Percentiles rank a stretch among this genome's conserved stretches.
These are phyloP conservation scores for Achroia grisella DNA, from an alignment of 1,140 invertebrate species.

Conservation along the genomic window DNA sequence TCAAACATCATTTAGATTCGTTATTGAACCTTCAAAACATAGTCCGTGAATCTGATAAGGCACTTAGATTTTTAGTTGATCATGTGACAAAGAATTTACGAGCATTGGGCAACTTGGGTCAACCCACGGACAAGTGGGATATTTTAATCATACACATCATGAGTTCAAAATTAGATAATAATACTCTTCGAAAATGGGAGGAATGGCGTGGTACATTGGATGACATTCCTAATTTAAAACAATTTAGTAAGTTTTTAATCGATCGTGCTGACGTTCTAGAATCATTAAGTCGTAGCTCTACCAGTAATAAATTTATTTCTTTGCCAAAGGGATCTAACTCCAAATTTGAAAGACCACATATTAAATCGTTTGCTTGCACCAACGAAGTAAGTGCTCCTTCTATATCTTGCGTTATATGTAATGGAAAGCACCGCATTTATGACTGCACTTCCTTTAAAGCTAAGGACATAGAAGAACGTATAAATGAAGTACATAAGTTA, in stretches of 20 bases:
- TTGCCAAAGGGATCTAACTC: no score
- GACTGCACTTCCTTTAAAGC: slow-evolving; percentile 19
- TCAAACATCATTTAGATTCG: slow-evolving; percentile 27
- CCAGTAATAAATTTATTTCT: no score
- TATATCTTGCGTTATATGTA: slow-evolving; percentile 15
- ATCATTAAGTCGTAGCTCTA: no score
- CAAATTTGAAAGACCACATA: no score
- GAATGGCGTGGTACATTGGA: slow-evolving; percentile 14
- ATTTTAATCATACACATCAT: slow-evolving; percentile 23
- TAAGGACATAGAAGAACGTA: slow-evolving; percentile 11
- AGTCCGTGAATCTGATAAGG: slow-evolving; percentile 15
- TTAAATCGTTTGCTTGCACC: slow-evolving; percentile 13
- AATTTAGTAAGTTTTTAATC: slow-evolving; percentile 23
- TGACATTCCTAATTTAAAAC: slow-evolving; percentile 12
- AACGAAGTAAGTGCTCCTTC: slow-evolving; percentile 7
- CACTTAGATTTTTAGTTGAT: slow-evolving; percentile 27
- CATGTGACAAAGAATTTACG: slow-evolving; percentile 30
- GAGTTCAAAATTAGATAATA: slow-evolving; percentile 26
- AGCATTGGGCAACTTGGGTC: slow-evolving; percentile 17
- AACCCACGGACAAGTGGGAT: slow-evolving; percentile 32
- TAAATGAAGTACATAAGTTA: slow-evolving; percentile 12
- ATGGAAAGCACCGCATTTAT: slow-evolving; percentile 18
- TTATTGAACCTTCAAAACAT: slow-evolving; percentile 15
- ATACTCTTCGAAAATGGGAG: slow-evolving; percentile 25
- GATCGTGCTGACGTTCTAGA: slow-evolving; percentile 18